Conservation (phyloP, 2,888 invertebrate species). For the Melieria omissa region DNA sequence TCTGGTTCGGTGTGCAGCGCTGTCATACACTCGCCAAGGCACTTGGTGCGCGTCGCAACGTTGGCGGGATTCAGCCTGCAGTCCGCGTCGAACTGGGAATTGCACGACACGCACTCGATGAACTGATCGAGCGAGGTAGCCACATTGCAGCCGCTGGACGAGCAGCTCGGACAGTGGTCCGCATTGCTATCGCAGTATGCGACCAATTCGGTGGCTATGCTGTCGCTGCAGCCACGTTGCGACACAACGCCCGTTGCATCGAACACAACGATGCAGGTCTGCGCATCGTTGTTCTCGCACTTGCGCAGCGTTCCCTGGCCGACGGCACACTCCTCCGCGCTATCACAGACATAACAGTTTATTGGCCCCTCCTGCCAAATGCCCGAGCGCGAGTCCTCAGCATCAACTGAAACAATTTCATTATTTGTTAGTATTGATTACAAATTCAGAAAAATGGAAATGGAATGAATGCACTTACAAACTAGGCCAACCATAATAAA, state of each 20-base stretch:
- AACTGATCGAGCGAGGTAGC: constrained; percentile 38
- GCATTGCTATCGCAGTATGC: constrained; percentile 39
- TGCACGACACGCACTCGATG: constrained; percentile 42
- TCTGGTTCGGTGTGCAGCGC: constrained; percentile 36
- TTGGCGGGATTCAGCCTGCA: constrained; percentile 38
- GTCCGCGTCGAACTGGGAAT: constrained; percentile 37
- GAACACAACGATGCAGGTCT: constrained; percentile 54
- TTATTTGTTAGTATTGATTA: too few relatives aligned
- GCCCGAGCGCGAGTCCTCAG: constrained; percentile 29
- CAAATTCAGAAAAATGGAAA: too few relatives aligned
- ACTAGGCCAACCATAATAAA: too few relatives aligned
- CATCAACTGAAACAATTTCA: constrained; percentile 25
- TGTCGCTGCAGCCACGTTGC: constrained; percentile 56
- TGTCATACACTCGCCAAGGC: constrained; percentile 43
- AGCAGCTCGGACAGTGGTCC: constrained; percentile 42
- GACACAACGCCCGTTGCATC: constrained; percentile 45
- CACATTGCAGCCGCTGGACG: constrained; percentile 45
- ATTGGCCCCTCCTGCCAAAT: constrained; percentile 52
- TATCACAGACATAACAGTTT: constrained; percentile 53
- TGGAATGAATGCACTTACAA: too few relatives aligned
- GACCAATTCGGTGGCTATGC: not conserved
- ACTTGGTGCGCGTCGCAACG: constrained; percentile 33
- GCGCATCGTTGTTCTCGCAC: constrained; percentile 49
- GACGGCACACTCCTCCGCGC: constrained; percentile 46
- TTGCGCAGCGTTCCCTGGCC: constrained; percentile 46